A percentile compares a stretch with the other conserved stretches of the same genome.
These are phyloP conservation scores for Dallia pectoralis DNA, from an alignment of 2,797 vertebrate species.

Conservation along the genomic window DNA sequence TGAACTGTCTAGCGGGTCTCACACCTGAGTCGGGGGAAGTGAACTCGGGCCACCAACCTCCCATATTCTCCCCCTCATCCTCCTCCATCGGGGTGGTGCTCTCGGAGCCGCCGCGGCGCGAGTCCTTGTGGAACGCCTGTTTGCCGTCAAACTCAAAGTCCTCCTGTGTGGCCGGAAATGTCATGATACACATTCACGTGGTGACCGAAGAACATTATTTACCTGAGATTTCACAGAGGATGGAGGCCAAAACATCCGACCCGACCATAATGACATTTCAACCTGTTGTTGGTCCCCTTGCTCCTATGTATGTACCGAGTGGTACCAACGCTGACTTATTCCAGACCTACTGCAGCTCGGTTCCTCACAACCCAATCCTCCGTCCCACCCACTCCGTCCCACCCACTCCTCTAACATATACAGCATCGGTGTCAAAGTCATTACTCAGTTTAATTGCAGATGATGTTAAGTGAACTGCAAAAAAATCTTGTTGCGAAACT, in stretches of 20 bases:
- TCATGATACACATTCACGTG: not conserved
- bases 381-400: no score
- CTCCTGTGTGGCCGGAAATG: conserved; percentile 64
- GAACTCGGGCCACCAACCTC: conserved; percentile 98
- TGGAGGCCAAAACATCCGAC: not conserved
- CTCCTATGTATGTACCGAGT: no score
- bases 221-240: not conserved
- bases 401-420: no score
- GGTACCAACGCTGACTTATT: no score
- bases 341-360: no score
- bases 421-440: no score
- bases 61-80: conserved; percentile 95
- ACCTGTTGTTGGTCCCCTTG: not conserved
- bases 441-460: no score
- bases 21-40: conserved; percentile 89
- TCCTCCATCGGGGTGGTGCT: conserved; percentile 80
- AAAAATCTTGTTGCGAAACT: no score
- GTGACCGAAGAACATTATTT: not conserved
- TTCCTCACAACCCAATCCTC: no score
- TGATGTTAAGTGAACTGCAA: no score
- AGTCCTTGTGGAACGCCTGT: conserved; percentile 71
- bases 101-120: conserved; percentile 65
- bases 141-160: conserved; percentile 81
- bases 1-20: conserved; percentile 81
- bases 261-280: not conserved